These are phyloP conservation scores for Pagrus major DNA, from an alignment of 2,113 vertebrate genomes.

Conservation along the genomic window DNA sequence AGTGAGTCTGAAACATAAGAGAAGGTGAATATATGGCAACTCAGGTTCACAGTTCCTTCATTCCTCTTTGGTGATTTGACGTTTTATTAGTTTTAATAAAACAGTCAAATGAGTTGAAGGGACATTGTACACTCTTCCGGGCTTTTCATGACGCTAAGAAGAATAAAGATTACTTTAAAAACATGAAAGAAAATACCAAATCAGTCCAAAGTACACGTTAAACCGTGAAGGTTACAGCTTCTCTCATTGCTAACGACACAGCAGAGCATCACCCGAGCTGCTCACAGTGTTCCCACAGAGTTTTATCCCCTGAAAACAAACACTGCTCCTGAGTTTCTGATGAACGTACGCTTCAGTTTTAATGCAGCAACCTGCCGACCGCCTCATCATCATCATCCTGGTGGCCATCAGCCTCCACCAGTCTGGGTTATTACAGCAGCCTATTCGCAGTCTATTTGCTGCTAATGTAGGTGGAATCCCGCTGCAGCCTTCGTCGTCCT, in stretches of 20 bases:
- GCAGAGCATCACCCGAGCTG: not conserved
- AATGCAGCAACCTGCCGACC: conserved; percentile 13
- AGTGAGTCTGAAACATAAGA: not conserved
- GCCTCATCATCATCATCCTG: conserved; percentile 15
- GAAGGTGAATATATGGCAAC: not conserved
- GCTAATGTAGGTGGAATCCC: not conserved
- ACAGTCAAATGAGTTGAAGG: too few relatives aligned
- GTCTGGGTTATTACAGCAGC: conserved; percentile 22
- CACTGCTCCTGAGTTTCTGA: conserved; percentile 2
- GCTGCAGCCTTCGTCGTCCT: conserved; percentile 2
- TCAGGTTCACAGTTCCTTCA: not conserved
- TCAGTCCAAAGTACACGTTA: not conserved
- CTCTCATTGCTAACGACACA: not conserved
- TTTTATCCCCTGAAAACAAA: conserved; percentile 25
- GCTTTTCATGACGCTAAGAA: not conserved
- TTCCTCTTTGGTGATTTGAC: not conserved
- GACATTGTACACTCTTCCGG: not conserved
- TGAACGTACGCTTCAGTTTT: conserved; percentile 12
- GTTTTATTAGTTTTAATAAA: not conserved
- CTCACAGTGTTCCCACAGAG: not conserved
- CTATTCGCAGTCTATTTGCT: conserved; percentile 2
- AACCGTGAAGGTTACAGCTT: not conserved
- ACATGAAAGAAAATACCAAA: not conserved
- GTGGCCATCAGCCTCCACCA: conserved; percentile 11
- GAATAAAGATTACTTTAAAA: not conserved